These are phyloP conservation scores for Rhyacophila evoluta DNA, from an alignment of 2,888 invertebrate genomes.

Conservation along the genomic window DNA sequence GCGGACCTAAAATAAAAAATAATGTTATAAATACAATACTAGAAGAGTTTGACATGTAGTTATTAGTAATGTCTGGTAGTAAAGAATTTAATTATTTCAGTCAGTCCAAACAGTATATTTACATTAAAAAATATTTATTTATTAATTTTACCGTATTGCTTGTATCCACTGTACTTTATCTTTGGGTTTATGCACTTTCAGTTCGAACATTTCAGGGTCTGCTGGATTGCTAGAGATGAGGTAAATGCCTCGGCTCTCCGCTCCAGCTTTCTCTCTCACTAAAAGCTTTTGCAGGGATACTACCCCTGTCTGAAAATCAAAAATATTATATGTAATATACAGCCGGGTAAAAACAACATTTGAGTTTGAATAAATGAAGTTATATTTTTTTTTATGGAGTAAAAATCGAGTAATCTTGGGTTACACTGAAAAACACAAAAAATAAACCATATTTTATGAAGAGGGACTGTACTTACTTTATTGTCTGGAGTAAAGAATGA, in stretches of 20 bases:
- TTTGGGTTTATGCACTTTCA: conserved; percentile 88
- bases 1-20: conserved; percentile 70
- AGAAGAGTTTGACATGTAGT: no score
- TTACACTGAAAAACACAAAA: no score
- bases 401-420: no score
- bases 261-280: conserved; percentile 94
- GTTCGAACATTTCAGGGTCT: conserved; percentile 96
- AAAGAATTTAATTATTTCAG: no score
- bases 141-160: conserved; percentile 84
- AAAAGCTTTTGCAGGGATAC: conserved; percentile 92
- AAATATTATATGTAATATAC: background rate
- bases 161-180: conserved; percentile 93
- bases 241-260: conserved; percentile 90
- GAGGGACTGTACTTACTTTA: conserved; percentile 72
- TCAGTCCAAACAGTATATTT: no score
- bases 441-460: conserved; percentile 11
- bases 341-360: background rate
- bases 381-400: no score
- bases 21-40: conserved; percentile 28
- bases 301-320: conserved; percentile 81
- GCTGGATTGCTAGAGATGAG: conserved; percentile 92
- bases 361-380: no score
- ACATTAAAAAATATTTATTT: no score
- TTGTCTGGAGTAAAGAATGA: conserved; percentile 94
- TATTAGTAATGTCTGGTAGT: no score